phyloP scores from a whole-genome alignment of 2,797 vertebrate genomes.

The Arnoldichthys spilopterus region DNA sequence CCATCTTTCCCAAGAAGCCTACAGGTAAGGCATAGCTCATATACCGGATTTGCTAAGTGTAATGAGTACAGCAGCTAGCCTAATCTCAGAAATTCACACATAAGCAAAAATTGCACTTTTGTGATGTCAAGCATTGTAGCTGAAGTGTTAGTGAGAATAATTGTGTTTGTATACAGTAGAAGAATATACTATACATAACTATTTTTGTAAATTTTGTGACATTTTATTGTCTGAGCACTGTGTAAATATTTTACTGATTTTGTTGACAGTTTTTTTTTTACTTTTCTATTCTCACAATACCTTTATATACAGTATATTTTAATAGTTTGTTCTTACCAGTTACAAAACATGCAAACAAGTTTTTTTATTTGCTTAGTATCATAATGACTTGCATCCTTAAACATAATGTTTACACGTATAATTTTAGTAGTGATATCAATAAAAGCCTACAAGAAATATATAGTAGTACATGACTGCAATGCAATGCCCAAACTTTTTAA shows the following conservation, averaged over 20 bases:
- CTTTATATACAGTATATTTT: constrained; percentile 5
- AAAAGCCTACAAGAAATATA: not conserved
- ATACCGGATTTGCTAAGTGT: constrained; percentile 13
- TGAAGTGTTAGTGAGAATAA: constrained; percentile 26
- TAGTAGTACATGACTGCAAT: not conserved
- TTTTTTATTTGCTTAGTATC: not conserved
- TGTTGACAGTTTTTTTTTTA: constrained; percentile 26
- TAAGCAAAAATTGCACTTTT: constrained; percentile 64
- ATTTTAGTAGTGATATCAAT: not conserved
- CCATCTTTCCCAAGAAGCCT: not conserved
- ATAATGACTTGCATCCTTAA: constrained; percentile 12
- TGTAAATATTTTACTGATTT: constrained; percentile 47
- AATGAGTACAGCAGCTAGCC: constrained; percentile 34
- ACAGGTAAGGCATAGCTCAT: not conserved
- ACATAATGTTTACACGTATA: constrained; percentile 1
- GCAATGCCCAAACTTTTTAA: not conserved
- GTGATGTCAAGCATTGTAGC: constrained; percentile 50
- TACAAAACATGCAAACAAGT: not conserved
- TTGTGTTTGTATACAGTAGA: constrained; percentile 40
- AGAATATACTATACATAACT: constrained; percentile 33
- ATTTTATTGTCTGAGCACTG: constrained; percentile 31
- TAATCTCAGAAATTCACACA: constrained; percentile 29
- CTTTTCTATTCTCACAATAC: not conserved
- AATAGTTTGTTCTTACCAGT: not conserved
- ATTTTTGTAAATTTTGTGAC: constrained; percentile 55